Conservation (phyloP, 2,113 vertebrate genomes). For the Orthonyx spaldingii region DNA sequence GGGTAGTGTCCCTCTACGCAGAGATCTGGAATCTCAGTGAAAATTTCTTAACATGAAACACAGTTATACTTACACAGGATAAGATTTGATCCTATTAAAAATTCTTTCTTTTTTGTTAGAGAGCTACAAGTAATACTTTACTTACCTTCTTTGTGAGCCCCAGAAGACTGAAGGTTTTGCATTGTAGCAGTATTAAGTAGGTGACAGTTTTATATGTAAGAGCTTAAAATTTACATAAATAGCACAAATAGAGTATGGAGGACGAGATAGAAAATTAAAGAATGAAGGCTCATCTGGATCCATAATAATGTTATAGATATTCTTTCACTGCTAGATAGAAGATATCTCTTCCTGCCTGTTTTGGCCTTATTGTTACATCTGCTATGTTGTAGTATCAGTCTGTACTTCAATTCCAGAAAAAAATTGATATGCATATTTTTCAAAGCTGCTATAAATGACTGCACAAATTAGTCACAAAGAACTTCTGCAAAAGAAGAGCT, state of each 20-base stretch:
- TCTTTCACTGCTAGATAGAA: background rate
- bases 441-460: background rate
- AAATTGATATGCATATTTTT: background rate
- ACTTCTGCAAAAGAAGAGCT: background rate
- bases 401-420: background rate
- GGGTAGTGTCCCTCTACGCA: background rate
- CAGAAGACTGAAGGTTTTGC: background rate
- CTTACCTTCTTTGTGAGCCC: background rate
- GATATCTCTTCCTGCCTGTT: background rate
- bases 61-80: background rate
- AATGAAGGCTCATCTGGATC: background rate
- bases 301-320: background rate
- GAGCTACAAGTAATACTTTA: background rate
- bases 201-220: background rate
- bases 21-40: background rate
- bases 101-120: background rate
- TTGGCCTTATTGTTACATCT: background rate
- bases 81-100: background rate
- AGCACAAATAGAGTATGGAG: background rate
- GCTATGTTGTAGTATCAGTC: background rate
- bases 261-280: background rate
- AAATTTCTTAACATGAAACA: background rate
- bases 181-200: background rate
- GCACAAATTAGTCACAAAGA: background rate
- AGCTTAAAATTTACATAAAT: background rate